These are phyloP conservation scores for Hetaerina titia DNA, from an alignment of 2,888 invertebrate species.

Conservation along the genomic window DNA sequence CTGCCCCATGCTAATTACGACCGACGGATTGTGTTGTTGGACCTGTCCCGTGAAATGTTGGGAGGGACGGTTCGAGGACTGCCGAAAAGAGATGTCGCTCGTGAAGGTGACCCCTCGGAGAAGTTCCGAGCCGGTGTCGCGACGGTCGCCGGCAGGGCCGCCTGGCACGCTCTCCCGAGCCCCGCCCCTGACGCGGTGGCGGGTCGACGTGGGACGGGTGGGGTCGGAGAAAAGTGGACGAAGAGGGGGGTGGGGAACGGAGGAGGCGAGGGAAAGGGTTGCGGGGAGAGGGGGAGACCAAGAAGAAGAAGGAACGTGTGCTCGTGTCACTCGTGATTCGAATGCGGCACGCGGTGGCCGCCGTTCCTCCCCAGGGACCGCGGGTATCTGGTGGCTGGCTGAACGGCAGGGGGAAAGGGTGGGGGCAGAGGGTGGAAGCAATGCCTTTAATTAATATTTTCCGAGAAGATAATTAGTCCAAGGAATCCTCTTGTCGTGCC, in stretches of 20 bases:
- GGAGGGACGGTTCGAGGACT: background rate
- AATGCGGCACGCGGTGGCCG: background rate
- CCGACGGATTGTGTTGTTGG: too few species aligned
- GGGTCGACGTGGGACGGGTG: background rate
- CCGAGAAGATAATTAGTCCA: conserved; percentile 31
- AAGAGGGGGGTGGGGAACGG: background rate
- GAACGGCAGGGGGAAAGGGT: background rate
- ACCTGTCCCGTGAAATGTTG: too few species aligned
- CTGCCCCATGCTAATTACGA: too few species aligned
- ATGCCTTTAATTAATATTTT: conserved; percentile 26
- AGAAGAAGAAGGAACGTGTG: background rate
- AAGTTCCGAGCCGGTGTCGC: conserved; percentile 9
- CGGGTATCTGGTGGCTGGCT: background rate
- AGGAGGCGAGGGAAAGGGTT: background rate
- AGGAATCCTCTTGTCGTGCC: background rate
- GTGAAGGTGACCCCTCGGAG: background rate
- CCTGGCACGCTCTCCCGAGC: background rate
- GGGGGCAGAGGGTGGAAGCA: background rate
- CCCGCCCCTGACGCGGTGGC: background rate
- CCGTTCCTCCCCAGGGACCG: background rate
- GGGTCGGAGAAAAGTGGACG: background rate
- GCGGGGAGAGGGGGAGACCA: background rate
- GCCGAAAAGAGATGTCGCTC: background rate
- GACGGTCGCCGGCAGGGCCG: background rate
- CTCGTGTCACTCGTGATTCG: conserved; percentile 13